Conservation (phyloP, 2,797 vertebrate species). For the Phataginus tetradactyla region DNA sequence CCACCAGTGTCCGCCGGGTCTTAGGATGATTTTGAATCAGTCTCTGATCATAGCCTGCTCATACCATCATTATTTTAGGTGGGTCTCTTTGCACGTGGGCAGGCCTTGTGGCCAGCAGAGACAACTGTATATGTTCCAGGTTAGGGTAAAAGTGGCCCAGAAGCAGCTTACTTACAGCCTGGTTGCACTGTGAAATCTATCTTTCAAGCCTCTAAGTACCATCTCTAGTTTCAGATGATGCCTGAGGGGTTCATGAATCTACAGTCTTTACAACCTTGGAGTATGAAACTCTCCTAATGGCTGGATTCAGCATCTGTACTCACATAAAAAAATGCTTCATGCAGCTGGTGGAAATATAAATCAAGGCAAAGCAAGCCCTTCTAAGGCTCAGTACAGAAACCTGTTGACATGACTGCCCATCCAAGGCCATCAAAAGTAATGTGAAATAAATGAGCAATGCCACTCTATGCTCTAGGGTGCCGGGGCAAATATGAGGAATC, state of each 20-base stretch:
- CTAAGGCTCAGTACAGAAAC: not conserved
- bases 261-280: constrained; percentile 65
- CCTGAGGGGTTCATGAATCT: constrained; percentile 63
- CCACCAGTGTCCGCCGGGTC: not conserved
- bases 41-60: not conserved
- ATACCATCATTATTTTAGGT: not conserved
- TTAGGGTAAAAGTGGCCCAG: constrained; percentile 8
- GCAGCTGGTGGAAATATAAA: constrained; percentile 67
- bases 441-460: constrained; percentile 41
- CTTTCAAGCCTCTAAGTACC: constrained; percentile 69
- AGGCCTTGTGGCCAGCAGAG: not conserved
- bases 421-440: constrained; percentile 45
- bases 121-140: not conserved
- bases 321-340: constrained; percentile 62
- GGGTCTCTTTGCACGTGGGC: not conserved
- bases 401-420: constrained; percentile 48
- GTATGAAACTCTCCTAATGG: constrained; percentile 63
- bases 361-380: constrained; percentile 33
- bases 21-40: not conserved
- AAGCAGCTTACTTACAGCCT: constrained; percentile 21
- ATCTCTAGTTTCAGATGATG: constrained; percentile 58
- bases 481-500: not conserved
- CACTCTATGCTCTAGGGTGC: not conserved
- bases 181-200: constrained; percentile 54
- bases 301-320: constrained; percentile 57